phyloP scores from a whole-genome alignment of 2,797 vertebrate species.

The Pachyuromys duprasi region DNA sequence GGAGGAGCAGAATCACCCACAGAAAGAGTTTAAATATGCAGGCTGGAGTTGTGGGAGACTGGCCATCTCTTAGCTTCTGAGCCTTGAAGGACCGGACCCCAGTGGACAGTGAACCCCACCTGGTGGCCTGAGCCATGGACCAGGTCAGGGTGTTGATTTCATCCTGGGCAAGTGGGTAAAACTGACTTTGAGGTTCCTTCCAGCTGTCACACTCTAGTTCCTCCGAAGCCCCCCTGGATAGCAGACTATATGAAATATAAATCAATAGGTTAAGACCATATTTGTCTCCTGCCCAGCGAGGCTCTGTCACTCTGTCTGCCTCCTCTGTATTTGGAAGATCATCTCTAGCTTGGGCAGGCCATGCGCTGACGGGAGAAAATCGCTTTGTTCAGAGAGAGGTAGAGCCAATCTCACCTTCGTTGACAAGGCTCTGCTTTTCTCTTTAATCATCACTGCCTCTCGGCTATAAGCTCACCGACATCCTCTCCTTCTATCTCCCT shows the following conservation, averaged over 20 bases:
- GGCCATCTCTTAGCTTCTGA: not conserved
- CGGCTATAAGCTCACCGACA: fast-evolving
- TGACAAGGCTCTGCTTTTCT: not conserved
- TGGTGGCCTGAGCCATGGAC: not conserved
- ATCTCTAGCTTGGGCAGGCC: not conserved
- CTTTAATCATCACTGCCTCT: slow-evolving; percentile 10
- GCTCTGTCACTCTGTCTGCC: not conserved
- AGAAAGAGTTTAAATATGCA: fast-evolving
- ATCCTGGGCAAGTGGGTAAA: not conserved
- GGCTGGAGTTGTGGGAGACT: not conserved
- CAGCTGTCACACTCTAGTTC: not conserved
- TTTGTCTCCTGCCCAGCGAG: not conserved
- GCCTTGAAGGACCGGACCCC: not conserved
- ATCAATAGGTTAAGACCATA: slow-evolving; percentile 56
- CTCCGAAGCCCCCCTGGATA: not conserved
- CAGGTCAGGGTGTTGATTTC: not conserved
- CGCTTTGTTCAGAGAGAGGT: slow-evolving; percentile 29
- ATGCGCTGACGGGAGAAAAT: not conserved
- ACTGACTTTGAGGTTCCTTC: slow-evolving; percentile 15
- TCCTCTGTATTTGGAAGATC: not conserved
- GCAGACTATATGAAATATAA: slow-evolving; percentile 46
- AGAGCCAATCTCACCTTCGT: fast-evolving
- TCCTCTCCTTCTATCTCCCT: not conserved
- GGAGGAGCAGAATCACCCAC: fast-evolving
- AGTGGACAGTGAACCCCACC: not conserved